Evolutionary conservation across 2,113 vertebrate genomes (phyloP).

Genomic region (Apeltes quadracus): DNA sequence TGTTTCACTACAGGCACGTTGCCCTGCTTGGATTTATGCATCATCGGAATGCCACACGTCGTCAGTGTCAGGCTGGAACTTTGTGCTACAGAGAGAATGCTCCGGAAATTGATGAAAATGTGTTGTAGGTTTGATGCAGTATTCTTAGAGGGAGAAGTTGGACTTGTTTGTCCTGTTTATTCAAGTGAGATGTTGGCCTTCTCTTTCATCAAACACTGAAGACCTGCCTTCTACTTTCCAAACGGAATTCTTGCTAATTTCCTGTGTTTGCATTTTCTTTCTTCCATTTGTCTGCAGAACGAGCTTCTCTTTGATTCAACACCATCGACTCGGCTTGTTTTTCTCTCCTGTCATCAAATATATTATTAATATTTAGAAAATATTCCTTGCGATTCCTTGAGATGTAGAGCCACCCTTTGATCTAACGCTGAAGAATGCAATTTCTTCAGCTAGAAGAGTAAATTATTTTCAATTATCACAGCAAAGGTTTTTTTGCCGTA

Average conservation of each 20-base stretch:
- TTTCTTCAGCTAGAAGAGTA: constrained; percentile 17
- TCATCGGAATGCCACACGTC: not conserved
- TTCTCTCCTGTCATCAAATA: constrained; percentile 40
- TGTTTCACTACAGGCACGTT: too few relatives aligned
- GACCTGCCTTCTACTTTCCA: constrained; percentile 5
- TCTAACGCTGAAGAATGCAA: constrained; percentile 16
- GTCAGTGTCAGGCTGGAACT: not conserved
- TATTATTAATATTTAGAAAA: constrained; percentile 51
- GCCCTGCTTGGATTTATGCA: not conserved
- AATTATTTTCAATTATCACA: constrained; percentile 12
- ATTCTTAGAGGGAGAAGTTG: constrained; percentile 3
- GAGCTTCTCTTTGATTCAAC: constrained; percentile 50
- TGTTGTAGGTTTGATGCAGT: not conserved
- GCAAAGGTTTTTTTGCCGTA: not conserved
- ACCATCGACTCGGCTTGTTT: not conserved
- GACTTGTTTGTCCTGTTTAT: not conserved
- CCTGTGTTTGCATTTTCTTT: constrained; percentile 16
- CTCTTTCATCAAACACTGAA: not conserved
- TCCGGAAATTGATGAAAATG: not conserved
- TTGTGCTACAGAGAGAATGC: not conserved
- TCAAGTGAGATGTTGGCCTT: not conserved
- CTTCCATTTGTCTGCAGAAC: not conserved
- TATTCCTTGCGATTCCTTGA: constrained; percentile 25
- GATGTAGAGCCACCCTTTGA: constrained; percentile 43
- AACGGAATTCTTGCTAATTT: constrained; percentile 35